These are phyloP conservation scores for Glyphotaelius pellucidus DNA, from an alignment of 2,888 invertebrate species.

Conservation along the genomic window DNA sequence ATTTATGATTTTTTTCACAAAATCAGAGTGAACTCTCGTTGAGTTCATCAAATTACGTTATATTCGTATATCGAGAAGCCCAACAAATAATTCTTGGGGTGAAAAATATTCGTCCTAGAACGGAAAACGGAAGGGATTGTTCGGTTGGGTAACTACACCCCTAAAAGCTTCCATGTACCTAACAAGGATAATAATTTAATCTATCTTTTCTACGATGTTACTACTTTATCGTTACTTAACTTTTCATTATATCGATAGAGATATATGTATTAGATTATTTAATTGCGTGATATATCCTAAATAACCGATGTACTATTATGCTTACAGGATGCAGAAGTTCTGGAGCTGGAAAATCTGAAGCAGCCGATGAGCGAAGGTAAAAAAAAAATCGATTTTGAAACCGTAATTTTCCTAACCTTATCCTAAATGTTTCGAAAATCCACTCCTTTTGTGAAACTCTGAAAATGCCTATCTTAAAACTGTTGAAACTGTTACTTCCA, in stretches of 20 bases:
- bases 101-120: neutral
- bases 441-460: neutral
- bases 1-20: neutral
- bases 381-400: neutral
- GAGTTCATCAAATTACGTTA: neutral
- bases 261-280: neutral
- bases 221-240: neutral
- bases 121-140: neutral
- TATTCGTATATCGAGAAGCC: neutral
- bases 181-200: neutral
- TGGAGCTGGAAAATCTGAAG: constrained; percentile 75
- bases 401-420: neutral
- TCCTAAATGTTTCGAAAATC: neutral
- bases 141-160: neutral
- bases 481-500: neutral
- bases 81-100: neutral
- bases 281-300: neutral
- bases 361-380: constrained; percentile 69
- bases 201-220: neutral
- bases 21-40: neutral
- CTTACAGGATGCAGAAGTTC: constrained; percentile 75
- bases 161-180: neutral
- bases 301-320: constrained; percentile 57
- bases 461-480: neutral
- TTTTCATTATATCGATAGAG: neutral